These are phyloP conservation scores for Xyrichtys novacula DNA, from an alignment of 2,797 vertebrate genomes.

Conservation along the genomic window DNA sequence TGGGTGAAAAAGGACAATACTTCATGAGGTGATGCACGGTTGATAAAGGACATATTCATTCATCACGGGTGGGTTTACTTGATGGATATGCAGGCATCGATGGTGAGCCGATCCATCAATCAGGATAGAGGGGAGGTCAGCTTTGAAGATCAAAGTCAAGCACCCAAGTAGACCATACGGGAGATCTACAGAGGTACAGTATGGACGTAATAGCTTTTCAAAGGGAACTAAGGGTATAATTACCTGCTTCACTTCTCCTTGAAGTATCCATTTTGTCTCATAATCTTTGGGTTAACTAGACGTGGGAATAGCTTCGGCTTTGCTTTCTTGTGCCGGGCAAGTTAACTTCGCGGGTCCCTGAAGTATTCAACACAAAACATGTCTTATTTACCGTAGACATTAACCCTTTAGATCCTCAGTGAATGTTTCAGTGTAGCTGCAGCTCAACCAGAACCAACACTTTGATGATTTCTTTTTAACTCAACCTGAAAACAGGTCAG, in stretches of 20 bases:
- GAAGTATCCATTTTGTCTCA: constrained; percentile 65
- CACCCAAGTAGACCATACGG: constrained; percentile 58
- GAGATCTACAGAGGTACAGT: constrained; percentile 59
- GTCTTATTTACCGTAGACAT: not conserved
- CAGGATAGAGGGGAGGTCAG: constrained; percentile 78
- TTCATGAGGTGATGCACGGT: constrained; percentile 85
- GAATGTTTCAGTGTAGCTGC: too few species aligned
- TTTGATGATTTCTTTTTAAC: too few species aligned
- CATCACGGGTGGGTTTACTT: constrained; percentile 80
- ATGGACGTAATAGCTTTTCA: constrained; percentile 63
- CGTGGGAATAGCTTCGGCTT: constrained; percentile 60
- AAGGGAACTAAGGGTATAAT: constrained; percentile 63
- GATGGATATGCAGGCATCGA: constrained; percentile 84
- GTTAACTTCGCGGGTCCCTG: constrained; percentile 10
- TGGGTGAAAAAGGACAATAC: constrained; percentile 82
- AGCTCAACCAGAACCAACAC: too few species aligned
- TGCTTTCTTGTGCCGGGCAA: constrained; percentile 19
- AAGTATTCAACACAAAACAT: not conserved
- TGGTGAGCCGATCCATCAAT: constrained; percentile 79
- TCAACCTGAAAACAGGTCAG: too few species aligned
- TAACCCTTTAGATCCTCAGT: too few species aligned
- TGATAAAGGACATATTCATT: constrained; percentile 87
- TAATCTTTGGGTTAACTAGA: constrained; percentile 70
- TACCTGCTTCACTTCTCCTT: constrained; percentile 72
- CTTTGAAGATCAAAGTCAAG: constrained; percentile 86